phyloP scores from a whole-genome alignment of 2,888 invertebrate species.

The Pandemis cinnamomeana region DNA sequence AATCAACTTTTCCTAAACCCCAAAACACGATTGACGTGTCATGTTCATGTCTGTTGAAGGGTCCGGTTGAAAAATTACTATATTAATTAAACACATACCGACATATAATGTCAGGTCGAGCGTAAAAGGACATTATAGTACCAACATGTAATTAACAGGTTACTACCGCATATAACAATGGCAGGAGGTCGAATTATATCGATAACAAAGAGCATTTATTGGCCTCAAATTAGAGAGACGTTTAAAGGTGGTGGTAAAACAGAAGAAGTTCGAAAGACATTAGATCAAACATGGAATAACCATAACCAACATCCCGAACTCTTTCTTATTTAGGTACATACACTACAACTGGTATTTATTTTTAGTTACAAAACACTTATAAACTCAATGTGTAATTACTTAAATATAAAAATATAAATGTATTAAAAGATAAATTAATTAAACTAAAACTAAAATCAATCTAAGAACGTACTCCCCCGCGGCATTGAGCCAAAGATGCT shows the following conservation, averaged over 20 bases:
- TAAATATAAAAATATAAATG: too few species aligned
- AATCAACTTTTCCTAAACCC: conserved; percentile 36
- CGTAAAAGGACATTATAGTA: conserved; percentile 49
- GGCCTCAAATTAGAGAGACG: background rate
- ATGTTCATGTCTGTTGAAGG: conserved; percentile 26
- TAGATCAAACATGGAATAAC: background rate
- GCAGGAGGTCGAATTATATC: conserved; percentile 19
- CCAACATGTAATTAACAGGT: conserved; percentile 33
- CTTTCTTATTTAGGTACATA: too few species aligned
- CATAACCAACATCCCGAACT: too few species aligned
- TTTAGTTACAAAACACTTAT: too few species aligned
- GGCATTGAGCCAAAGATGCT: too few species aligned
- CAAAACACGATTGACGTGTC: conserved; percentile 31
- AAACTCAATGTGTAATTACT: too few species aligned
- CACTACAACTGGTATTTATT: too few species aligned
- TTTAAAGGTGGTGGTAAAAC: background rate
- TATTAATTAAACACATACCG: conserved; percentile 38
- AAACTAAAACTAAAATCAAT: too few species aligned
- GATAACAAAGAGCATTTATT: conserved; percentile 11
- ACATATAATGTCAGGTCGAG: conserved; percentile 44
- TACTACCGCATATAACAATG: conserved; percentile 34
- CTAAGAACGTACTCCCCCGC: too few species aligned
- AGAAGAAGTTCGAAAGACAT: background rate
- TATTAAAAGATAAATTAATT: too few species aligned
- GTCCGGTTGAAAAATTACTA: conserved; percentile 38